A percentile compares a stretch with the other conserved stretches of the same genome.
These are phyloP conservation scores for Branchinecta sandiegonensis DNA, from an alignment of 2,888 invertebrate genomes.

Conservation along the genomic window DNA sequence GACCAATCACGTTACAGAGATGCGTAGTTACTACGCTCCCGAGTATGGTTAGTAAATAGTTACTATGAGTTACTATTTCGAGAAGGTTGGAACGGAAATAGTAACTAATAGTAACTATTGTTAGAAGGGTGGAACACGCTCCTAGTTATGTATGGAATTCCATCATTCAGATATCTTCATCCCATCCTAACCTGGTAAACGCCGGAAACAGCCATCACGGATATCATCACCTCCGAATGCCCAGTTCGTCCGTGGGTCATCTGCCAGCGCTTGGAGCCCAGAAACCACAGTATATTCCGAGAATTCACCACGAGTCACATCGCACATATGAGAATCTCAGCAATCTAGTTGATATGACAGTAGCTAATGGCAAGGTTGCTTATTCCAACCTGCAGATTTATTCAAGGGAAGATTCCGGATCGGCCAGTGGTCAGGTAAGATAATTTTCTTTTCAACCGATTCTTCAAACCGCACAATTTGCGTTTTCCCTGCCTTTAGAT, in stretches of 20 bases:
- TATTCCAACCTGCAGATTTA: background rate
- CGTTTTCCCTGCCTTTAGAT: too few relatives aligned
- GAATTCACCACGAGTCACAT: constrained; percentile 22
- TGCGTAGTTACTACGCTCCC: too few relatives aligned
- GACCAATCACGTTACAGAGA: too few relatives aligned
- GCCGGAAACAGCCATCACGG: background rate
- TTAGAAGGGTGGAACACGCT: too few relatives aligned
- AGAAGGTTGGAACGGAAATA: too few relatives aligned
- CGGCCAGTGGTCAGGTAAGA: background rate
- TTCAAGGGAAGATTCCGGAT: background rate
- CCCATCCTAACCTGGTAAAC: constrained; percentile 2
- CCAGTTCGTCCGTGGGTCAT: background rate
- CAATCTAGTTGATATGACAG: constrained; percentile 24
- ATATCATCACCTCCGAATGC: constrained; percentile 1
- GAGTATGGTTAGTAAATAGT: too few relatives aligned
- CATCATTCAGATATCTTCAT: background rate
- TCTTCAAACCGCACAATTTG: too few relatives aligned
- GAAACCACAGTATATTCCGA: background rate
- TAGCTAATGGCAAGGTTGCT: background rate
- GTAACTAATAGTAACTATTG: too few relatives aligned
- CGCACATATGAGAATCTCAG: constrained; percentile 27
- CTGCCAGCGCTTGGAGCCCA: background rate
- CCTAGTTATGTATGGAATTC: too few relatives aligned
- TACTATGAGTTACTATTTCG: too few relatives aligned
- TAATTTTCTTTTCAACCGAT: background rate